Conservation (phyloP, 2,113 vertebrate species). For the Paratilapia polleni region DNA sequence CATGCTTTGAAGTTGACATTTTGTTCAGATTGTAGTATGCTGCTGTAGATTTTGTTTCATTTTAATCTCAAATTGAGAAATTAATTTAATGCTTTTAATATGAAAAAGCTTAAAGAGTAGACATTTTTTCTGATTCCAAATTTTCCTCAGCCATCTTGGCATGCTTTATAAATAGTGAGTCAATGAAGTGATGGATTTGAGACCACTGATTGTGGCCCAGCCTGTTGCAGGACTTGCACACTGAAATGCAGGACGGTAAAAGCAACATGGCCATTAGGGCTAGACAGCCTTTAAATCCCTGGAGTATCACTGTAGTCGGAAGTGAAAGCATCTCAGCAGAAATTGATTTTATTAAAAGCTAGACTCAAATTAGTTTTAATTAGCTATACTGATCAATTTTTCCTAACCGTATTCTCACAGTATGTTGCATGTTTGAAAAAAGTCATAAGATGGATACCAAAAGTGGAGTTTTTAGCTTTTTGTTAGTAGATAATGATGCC, state of each 20-base stretch:
- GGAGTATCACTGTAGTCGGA: slow-evolving; percentile 7
- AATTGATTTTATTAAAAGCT: slow-evolving; percentile 21
- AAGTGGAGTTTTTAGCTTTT: neutral
- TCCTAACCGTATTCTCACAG: neutral
- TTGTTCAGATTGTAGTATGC: neutral
- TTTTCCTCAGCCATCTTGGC: neutral
- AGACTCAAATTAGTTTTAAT: neutral
- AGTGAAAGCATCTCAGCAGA: slow-evolving; percentile 26
- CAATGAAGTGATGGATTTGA: slow-evolving; percentile 35
- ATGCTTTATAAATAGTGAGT: slow-evolving; percentile 44
- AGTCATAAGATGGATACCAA: neutral
- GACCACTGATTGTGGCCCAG: slow-evolving; percentile 26
- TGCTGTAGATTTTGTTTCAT: neutral
- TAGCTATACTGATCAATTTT: neutral
- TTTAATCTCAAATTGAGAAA: neutral
- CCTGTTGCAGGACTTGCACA: slow-evolving; percentile 27
- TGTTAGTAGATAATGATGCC: neutral
- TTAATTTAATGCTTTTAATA: neutral
- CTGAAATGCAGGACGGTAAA: slow-evolving; percentile 46
- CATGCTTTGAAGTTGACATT: slow-evolving; percentile 48
- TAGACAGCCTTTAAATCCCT: slow-evolving; percentile 46
- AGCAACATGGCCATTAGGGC: slow-evolving; percentile 53
- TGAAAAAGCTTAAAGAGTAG: neutral
- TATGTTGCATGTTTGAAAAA: neutral
- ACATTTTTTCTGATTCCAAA: neutral